Evolutionary conservation across 1,140 invertebrate genomes (phyloP).

Genomic region (Chelonus insularis): DNA sequence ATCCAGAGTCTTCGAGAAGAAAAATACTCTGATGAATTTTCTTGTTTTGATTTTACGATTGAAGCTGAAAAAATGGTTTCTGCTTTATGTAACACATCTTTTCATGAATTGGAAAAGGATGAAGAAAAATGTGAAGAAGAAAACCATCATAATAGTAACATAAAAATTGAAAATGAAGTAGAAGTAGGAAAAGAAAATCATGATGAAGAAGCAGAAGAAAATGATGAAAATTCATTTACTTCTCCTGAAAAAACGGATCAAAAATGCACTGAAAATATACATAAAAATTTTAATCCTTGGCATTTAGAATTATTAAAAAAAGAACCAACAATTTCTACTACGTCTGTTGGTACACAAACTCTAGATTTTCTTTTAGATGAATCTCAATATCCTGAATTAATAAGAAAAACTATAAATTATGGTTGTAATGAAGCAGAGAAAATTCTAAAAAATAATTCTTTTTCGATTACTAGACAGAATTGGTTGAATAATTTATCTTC

Average conservation of each 20-base stretch:
- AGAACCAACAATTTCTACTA: slow-evolving; percentile 27
- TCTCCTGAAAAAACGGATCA: no score
- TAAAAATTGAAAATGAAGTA: no score
- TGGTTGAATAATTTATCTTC: slow-evolving; percentile 43
- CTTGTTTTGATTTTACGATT: slow-evolving; percentile 52
- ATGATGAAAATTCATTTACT: not conserved
- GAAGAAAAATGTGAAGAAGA: no score
- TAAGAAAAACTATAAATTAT: slow-evolving; percentile 44
- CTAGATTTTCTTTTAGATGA: slow-evolving; percentile 24
- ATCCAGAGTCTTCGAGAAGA: slow-evolving; percentile 35
- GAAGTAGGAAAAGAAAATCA: no score
- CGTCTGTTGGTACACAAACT: slow-evolving; percentile 39
- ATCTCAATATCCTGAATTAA: slow-evolving; percentile 37
- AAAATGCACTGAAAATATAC: no score
- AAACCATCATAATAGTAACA: no score
- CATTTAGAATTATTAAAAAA: slow-evolving; percentile 39
- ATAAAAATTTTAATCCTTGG: slow-evolving; percentile 20
- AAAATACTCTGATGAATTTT: slow-evolving; percentile 45
- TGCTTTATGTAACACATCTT: slow-evolving; percentile 46
- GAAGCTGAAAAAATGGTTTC: slow-evolving; percentile 56
- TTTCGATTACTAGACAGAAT: slow-evolving; percentile 32
- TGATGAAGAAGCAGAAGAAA: slow-evolving; percentile 2
- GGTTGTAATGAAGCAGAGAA: slow-evolving; percentile 48
- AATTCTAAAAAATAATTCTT: slow-evolving; percentile 36
- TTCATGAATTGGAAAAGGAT: slow-evolving; percentile 39